Percentiles rank a stretch among this genome's conserved stretches.
These are phyloP conservation scores for Rachycentron canadum DNA, from an alignment of 2,797 vertebrate species.

Conservation along the genomic window DNA sequence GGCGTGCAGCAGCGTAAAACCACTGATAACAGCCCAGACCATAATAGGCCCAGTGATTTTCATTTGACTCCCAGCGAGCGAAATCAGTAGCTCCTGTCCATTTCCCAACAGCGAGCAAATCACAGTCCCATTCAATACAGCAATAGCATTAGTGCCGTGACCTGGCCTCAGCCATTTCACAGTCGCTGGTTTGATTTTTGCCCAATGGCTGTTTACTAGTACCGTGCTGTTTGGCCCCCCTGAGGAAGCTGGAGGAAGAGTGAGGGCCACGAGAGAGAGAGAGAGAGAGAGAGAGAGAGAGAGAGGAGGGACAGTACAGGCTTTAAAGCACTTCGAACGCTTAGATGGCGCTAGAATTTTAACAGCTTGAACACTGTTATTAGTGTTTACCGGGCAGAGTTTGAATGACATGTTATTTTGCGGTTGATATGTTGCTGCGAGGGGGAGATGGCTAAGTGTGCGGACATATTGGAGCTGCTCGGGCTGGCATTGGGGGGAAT, in stretches of 20 bases:
- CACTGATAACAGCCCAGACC: conserved; percentile 62
- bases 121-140: conserved; percentile 60
- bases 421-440: conserved; percentile 51
- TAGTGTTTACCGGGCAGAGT: conserved; percentile 34
- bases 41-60: conserved; percentile 76
- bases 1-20: conserved; percentile 56
- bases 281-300: background rate
- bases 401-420: conserved; percentile 67
- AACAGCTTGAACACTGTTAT: conserved; percentile 67
- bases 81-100: conserved; percentile 70
- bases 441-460: conserved; percentile 52
- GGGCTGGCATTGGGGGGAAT: conserved; percentile 48
- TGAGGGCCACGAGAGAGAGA: conserved; percentile 21
- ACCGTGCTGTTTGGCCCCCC: conserved; percentile 39
- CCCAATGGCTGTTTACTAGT: conserved; percentile 66
- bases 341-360: conserved; percentile 39
- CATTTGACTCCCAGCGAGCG: conserved; percentile 77
- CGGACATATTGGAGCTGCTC: conserved; percentile 44
- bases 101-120: conserved; percentile 67
- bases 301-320: conserved; percentile 13
- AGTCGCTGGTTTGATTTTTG: conserved; percentile 64
- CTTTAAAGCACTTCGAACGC: conserved; percentile 44
- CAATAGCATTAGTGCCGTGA: conserved; percentile 49
- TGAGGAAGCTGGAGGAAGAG: conserved; percentile 32
- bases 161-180: conserved; percentile 68